Conservation (phyloP, 2,113 vertebrate genomes). For the Archilochus colubris region DNA sequence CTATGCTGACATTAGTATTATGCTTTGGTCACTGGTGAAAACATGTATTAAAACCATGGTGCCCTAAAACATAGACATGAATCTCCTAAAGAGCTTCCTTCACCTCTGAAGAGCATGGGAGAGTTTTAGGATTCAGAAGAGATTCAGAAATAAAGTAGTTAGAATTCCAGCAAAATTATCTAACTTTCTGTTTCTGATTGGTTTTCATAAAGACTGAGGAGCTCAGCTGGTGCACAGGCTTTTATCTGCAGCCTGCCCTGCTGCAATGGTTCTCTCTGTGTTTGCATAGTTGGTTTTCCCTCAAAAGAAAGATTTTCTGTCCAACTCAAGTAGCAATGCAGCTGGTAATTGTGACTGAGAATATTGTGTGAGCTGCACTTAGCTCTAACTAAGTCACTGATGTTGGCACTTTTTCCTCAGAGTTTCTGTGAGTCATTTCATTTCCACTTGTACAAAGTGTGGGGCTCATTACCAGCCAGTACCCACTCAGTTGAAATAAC, state of each 20-base stretch:
- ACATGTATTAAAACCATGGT: not conserved
- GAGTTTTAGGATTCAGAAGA: not conserved
- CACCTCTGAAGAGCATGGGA: not conserved
- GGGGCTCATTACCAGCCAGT: not conserved
- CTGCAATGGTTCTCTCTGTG: rapidly evolving
- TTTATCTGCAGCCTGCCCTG: not conserved
- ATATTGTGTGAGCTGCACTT: not conserved
- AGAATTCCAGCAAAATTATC: not conserved
- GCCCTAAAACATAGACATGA: not conserved
- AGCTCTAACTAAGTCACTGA: not conserved
- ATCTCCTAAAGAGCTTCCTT: not conserved
- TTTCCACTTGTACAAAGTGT: not conserved
- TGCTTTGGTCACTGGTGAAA: not conserved
- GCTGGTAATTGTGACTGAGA: not conserved
- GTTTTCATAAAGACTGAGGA: not conserved
- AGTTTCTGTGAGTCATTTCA: not conserved
- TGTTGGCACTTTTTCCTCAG: not conserved
- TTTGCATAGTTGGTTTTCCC: not conserved
- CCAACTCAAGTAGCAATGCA: not conserved
- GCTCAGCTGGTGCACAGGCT: not conserved
- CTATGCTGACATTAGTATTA: not conserved
- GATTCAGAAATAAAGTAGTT: not conserved
- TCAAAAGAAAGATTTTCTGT: not conserved
- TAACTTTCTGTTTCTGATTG: not conserved
- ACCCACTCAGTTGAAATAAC: not conserved